Evolutionary conservation across 1,140 invertebrate species (phyloP), one percentile per base, ranked within the genome.

Genomic region (Drosophila littoralis): DNA sequence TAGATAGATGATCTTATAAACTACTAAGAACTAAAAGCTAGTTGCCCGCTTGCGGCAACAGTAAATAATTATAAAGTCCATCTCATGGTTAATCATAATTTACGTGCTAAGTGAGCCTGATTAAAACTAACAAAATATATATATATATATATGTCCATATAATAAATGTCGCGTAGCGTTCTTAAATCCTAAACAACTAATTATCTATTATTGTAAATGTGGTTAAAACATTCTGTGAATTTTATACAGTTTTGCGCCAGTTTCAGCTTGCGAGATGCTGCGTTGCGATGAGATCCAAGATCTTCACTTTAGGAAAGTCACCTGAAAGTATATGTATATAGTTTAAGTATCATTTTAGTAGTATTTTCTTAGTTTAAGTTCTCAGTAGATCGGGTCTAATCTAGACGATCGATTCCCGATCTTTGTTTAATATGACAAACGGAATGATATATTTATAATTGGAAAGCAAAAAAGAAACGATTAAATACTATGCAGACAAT

Each of bases 1-100:
- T 48, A 12, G 13, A 77, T 67, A 17, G 22, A 45, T 55, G 22
- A 64, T 52, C 61, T 46, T 61, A 79, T 8, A 4, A 13, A 15
- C 48, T 73, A 61, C 28, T 38, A 36, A 46, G 33, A 38, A 17
- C 42, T 48, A 50, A 32, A 50, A 15, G 1, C 43, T 48, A 38
- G 12, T 43, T 65, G 52, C 35, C 52, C 28, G 12, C n/a, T 77
- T 68, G 7, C 48, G 13, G 13, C 46, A 66, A 57, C 42, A 28
- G 10, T 42, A 51, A 17, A 8, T 46, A 35, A 40, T 35, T 28
- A 28, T 28, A 28, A 64, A 57, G 54, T 75, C 75, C 82, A 86
- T 85, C 71, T 72, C 6, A 85, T 86, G 83, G 71, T 48, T 65
- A 33, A 22, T 40, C 35, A 35, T 64, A 72, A 51, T 51, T 65